phyloP scores from a whole-genome alignment of 2,113 vertebrate genomes.

The Erinaceus europaeus region DNA sequence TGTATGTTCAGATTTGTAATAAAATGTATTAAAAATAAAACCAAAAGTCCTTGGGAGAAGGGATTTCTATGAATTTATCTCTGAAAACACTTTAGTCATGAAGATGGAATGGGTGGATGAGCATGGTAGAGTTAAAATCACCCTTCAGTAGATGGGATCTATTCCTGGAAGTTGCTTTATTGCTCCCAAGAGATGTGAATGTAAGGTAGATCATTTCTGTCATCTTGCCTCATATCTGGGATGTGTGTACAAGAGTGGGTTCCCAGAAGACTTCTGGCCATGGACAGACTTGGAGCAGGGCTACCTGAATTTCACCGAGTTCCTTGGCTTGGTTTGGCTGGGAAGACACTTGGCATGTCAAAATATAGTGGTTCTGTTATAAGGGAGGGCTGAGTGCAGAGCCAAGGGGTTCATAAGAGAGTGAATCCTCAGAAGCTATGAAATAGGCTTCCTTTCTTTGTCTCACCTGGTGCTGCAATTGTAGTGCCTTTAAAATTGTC shows the following conservation, averaged over 20 bases:
- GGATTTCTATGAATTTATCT: background rate
- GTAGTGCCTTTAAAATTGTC: background rate
- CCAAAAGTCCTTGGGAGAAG: background rate
- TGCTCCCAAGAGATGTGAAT: background rate
- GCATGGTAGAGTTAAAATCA: background rate
- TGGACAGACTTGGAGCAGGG: background rate
- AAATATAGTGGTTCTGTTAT: constrained; percentile 30
- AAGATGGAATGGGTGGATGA: background rate
- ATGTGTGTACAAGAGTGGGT: background rate
- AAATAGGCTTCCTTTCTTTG: background rate
- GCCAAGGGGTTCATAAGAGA: background rate
- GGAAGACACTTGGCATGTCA: constrained; percentile 46
- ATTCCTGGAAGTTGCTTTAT: too few species aligned
- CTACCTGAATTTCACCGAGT: constrained; percentile 20
- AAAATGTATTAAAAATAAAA: too few species aligned
- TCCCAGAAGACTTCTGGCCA: background rate
- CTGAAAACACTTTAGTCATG: background rate
- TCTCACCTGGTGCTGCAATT: background rate
- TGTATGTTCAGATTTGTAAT: too few species aligned
- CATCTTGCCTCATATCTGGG: background rate
- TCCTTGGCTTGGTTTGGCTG: constrained; percentile 12
- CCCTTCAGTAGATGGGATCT: background rate
- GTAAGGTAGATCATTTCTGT: background rate
- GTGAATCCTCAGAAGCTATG: too few species aligned
- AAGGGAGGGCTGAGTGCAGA: background rate